These are phyloP conservation scores for Pachyseris speciosa DNA, from an alignment of 64 coral and sea anemone species.

Conservation along the genomic window DNA sequence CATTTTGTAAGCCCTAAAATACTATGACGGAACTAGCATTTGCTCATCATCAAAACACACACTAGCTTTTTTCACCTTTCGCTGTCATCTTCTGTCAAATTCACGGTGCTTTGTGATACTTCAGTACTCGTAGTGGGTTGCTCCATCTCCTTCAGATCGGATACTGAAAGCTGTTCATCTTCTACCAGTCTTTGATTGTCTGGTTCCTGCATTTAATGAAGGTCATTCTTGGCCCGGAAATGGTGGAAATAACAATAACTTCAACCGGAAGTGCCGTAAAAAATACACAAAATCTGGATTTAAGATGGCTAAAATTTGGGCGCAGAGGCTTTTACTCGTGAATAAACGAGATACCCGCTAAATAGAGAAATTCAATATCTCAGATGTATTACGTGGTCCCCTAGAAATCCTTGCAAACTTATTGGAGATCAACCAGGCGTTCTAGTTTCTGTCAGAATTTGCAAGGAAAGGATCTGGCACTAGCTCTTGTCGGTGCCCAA, in stretches of 20 bases:
- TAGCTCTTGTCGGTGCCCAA: background rate
- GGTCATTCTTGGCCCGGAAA: too few species aligned
- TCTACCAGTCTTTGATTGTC: background rate
- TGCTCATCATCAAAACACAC: too few species aligned
- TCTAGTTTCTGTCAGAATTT: background rate
- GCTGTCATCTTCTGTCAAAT: conserved; percentile 16
- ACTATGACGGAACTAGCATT: too few species aligned
- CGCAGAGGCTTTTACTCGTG: background rate
- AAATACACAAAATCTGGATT: background rate
- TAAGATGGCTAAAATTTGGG: background rate
- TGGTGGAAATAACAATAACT: too few species aligned
- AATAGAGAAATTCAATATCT: background rate
- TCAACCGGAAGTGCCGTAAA: background rate
- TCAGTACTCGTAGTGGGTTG: background rate
- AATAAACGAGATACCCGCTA: background rate
- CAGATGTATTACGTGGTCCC: background rate
- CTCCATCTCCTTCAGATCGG: conserved; percentile 4
- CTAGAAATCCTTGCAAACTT: background rate
- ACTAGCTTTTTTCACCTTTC: background rate
- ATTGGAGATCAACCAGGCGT: conserved; percentile 28
- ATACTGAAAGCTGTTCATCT: background rate
- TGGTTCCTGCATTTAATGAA: conserved; percentile 1
- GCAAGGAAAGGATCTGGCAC: background rate
- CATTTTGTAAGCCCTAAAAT: too few species aligned
- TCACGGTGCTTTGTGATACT: background rate